phyloP scores from a whole-genome alignment of 1,140 invertebrate genomes.

The Lanistes nyassanus region DNA sequence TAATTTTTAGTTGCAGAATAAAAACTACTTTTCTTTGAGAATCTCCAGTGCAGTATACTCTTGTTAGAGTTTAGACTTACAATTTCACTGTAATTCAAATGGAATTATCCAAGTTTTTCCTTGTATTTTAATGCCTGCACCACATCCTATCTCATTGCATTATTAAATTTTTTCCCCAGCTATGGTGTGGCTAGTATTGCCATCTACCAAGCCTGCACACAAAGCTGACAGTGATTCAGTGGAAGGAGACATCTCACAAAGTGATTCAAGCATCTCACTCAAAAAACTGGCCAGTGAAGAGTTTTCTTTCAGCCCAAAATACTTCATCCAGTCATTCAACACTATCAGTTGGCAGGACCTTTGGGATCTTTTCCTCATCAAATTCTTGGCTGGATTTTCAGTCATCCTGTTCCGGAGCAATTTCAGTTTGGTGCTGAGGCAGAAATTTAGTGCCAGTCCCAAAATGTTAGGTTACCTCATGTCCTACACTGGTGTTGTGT shows the following conservation, averaged over 20 bases:
- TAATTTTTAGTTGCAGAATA: no score
- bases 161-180: conserved; percentile 34
- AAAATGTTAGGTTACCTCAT: conserved; percentile 63
- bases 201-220: conserved; percentile 18
- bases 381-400: conserved; percentile 66
- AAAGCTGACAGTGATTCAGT: neutral
- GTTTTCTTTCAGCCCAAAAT: conserved; percentile 41
- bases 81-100: no score
- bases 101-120: no score
- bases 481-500: conserved; percentile 60
- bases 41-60: no score
- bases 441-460: conserved; percentile 59
- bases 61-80: no score
- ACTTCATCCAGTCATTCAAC: conserved; percentile 47
- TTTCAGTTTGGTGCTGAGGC: conserved; percentile 55
- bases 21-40: no score
- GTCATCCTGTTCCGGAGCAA: conserved; percentile 64
- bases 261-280: conserved; percentile 29
- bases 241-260: conserved; percentile 4
- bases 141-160: neutral
- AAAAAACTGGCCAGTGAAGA: conserved; percentile 43
- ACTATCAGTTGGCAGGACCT: conserved; percentile 59
- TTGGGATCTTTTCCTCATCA: conserved; percentile 64
- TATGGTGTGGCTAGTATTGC: conserved; percentile 52
- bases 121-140: conserved; percentile 16